These are phyloP conservation scores for Manis pentadactyla DNA, from an alignment of 2,797 vertebrate species.

Conservation along the genomic window DNA sequence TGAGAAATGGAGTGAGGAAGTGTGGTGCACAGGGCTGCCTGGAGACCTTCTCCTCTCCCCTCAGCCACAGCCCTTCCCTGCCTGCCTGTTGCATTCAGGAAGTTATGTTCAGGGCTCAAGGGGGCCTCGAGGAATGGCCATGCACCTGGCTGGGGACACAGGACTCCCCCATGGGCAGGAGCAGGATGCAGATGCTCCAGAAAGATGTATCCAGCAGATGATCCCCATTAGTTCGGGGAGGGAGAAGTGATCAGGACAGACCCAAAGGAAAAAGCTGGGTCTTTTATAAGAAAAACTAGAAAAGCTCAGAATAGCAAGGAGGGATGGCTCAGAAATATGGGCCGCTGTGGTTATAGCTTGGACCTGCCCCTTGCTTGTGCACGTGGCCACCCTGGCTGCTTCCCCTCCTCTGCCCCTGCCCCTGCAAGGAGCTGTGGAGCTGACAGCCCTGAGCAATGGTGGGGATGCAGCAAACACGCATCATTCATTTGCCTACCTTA, in stretches of 20 bases:
- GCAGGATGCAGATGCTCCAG: background rate
- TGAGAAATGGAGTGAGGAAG: background rate
- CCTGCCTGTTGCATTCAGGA: no score
- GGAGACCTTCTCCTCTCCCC: background rate
- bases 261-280: background rate
- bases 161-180: background rate
- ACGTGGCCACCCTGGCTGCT: accelerated
- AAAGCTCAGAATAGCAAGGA: background rate
- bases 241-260: background rate
- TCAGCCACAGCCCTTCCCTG: background rate
- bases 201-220: background rate
- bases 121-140: accelerated
- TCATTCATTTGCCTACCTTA: conserved; percentile 78
- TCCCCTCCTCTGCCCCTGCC: background rate
- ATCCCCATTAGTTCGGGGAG: background rate
- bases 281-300: background rate
- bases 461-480: conserved; percentile 48
- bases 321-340: background rate
- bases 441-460: conserved; percentile 44
- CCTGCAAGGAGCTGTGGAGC: background rate
- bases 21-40: accelerated
- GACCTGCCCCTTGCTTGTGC: background rate
- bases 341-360: accelerated
- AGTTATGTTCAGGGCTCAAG: background rate
- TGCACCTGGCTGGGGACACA: background rate